Evolutionary conservation across 2,888 invertebrate genomes (phyloP), one percentile per base, ranked within the genome.

Genomic region (Galeruca laticollis): DNA sequence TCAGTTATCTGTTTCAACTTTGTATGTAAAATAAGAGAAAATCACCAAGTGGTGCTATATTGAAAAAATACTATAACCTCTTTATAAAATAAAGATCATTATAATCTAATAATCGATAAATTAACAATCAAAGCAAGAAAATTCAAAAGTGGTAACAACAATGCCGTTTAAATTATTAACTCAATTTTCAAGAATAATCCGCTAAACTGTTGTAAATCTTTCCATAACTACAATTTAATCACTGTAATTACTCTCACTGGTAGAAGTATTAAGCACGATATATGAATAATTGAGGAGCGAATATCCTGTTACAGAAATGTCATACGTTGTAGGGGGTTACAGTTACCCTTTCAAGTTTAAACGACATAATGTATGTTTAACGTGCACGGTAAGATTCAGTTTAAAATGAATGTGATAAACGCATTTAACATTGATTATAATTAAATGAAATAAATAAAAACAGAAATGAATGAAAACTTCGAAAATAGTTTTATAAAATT

Each of bases 171-270:
- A 15, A 47, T 18, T 18, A 18, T 47, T 47, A 18, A 18, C 47
- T 47, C 18, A 18, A 18, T 15, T 47, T 47, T 47, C 47, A 9
- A 26, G 18, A 47, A 18, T 47, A 18, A 47, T 47, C 10, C 47
- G 8, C 47, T 47, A 47, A 47, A 47, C 18, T 47, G 18, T 10
- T 15, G 15, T 47, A 18, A 47, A 47, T 47, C 18, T 47, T 47
- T 47, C 62, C 13, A 37, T 62, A 61, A 21, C 31, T 68, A 31
- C 62, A 62, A 51, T 52, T 52, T 52, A 52, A 52, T 52, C 52
- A 52, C 52, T 26, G 2, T 52, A 52, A 52, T 52, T 52, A 52
- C 52, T 52, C 21, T 52, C 26, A 2, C 21, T 21, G 10, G 20
- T 11, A 9, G 26, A 18, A 52, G 11, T 26, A 52, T 52, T n/a